Evolutionary conservation across 2,113 vertebrate species (phyloP).

Genomic region (Vulpes ferrilata): DNA sequence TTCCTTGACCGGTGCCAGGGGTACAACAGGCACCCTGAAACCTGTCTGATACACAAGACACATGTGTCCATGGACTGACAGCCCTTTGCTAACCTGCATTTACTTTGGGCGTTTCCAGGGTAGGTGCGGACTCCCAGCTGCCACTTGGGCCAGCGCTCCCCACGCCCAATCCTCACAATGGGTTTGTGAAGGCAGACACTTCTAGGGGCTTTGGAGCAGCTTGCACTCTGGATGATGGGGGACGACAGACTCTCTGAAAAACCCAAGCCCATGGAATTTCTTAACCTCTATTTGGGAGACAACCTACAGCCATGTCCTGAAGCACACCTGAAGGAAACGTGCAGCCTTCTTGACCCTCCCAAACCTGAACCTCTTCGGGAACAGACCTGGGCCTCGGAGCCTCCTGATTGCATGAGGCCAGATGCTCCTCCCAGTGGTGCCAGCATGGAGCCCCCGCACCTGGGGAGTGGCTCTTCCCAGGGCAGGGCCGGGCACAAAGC

Average conservation of each 20-base stretch:
- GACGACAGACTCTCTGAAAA: neutral
- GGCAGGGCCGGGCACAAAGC: neutral
- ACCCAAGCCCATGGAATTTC: neutral
- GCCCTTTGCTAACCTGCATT: neutral
- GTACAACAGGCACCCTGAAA: neutral
- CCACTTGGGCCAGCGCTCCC: fast-evolving
- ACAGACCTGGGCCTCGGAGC: neutral
- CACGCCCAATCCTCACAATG: neutral
- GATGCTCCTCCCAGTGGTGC: neutral
- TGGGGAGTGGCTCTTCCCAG: neutral
- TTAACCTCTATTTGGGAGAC: slow-evolving; percentile 23
- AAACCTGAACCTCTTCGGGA: neutral
- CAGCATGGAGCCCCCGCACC: neutral
- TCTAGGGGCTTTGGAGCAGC: neutral
- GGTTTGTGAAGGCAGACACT: neutral
- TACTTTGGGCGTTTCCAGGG: slow-evolving; percentile 61
- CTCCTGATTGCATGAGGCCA: neutral
- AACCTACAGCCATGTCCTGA: neutral
- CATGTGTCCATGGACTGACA: neutral
- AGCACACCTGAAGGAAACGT: neutral
- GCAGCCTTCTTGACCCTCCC: neutral
- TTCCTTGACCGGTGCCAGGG: fast-evolving
- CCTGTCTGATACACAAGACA: fast-evolving
- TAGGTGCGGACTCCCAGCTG: neutral
- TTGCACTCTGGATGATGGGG: slow-evolving; percentile 66